phyloP scores from a whole-genome alignment of 1,140 invertebrate genomes.

The Macrobrachium nipponense region DNA sequence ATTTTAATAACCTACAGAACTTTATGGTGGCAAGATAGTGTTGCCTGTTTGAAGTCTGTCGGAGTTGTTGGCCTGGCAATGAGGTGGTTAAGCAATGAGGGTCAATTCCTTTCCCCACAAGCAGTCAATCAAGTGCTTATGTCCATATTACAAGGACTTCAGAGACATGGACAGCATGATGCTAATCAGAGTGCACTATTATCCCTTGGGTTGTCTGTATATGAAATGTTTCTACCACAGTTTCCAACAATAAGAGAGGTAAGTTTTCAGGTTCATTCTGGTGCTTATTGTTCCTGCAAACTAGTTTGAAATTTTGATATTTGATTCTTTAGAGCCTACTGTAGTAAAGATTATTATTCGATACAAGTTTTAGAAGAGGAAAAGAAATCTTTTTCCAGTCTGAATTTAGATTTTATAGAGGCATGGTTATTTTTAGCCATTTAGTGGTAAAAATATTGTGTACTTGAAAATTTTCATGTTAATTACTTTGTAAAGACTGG shows the following conservation, averaged over 20 bases:
- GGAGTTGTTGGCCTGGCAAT: slow-evolving; percentile 76
- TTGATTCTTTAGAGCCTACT: background rate
- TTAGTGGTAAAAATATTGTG: too few species aligned
- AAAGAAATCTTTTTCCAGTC: too few species aligned
- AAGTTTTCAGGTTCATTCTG: background rate
- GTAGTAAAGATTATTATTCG: background rate
- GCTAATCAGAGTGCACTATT: slow-evolving; percentile 77
- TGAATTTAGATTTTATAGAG: too few species aligned
- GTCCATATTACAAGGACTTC: slow-evolving; percentile 80
- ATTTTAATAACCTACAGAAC: slow-evolving; percentile 70
- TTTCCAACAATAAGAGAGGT: slow-evolving; percentile 72
- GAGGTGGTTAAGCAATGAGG: slow-evolving; percentile 29
- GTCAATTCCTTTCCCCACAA: slow-evolving; percentile 71
- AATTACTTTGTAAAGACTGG: too few species aligned
- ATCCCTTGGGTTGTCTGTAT: slow-evolving; percentile 80
- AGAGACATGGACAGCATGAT: slow-evolving; percentile 87
- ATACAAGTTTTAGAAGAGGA: too few species aligned
- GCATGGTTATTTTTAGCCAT: too few species aligned
- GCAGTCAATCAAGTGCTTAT: slow-evolving; percentile 80
- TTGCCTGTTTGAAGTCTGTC: slow-evolving; percentile 81
- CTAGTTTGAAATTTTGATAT: background rate
- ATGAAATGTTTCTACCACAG: slow-evolving; percentile 82
- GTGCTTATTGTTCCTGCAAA: background rate
- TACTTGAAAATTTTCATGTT: too few species aligned
- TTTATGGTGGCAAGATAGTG: slow-evolving; percentile 88